A percentile compares a stretch with the other conserved stretches of the same genome.
Evolutionary conservation across 2,888 invertebrate species (phyloP).

Genomic region (Sialis fuliginosa): DNA sequence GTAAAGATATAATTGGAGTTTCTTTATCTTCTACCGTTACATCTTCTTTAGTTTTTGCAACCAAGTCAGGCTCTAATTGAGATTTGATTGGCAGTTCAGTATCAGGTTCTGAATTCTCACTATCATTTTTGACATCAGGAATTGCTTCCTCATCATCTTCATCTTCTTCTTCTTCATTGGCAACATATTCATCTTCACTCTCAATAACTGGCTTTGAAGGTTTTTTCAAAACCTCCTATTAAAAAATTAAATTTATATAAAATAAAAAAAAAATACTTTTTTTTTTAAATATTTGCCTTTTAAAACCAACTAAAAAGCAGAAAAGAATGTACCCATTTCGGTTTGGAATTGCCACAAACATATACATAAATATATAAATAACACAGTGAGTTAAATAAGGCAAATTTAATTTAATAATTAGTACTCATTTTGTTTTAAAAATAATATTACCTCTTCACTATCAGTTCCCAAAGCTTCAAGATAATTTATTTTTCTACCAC

Average conservation of each 20-base stretch:
- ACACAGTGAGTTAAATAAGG: too few species aligned
- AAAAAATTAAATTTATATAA: background rate
- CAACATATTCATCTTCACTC: conserved; percentile 31
- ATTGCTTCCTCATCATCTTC: conserved; percentile 24
- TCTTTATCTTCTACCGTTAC: background rate
- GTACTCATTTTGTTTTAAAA: background rate
- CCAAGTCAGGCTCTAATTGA: background rate
- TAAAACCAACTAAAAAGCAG: background rate
- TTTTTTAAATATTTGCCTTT: conserved; percentile 9
- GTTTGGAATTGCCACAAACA: too few species aligned
- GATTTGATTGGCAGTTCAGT: too few species aligned
- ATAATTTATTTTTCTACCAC: conserved; percentile 59
- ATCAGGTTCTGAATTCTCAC: background rate
- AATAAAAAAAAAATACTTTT: conserved; percentile 2
- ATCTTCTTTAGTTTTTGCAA: background rate
- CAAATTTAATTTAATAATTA: too few species aligned
- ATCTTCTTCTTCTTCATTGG: conserved; percentile 27
- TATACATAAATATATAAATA: too few species aligned
- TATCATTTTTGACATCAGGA: background rate
- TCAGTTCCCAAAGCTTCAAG: conserved; percentile 59
- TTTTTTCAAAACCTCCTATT: background rate
- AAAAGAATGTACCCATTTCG: too few species aligned
- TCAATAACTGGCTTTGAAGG: conserved; percentile 17
- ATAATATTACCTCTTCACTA: conserved; percentile 43
- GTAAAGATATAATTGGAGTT: too few species aligned